Base-by-base conservation (phyloP, 2,888 invertebrate species). In the Agrochola circellaris region DNA sequence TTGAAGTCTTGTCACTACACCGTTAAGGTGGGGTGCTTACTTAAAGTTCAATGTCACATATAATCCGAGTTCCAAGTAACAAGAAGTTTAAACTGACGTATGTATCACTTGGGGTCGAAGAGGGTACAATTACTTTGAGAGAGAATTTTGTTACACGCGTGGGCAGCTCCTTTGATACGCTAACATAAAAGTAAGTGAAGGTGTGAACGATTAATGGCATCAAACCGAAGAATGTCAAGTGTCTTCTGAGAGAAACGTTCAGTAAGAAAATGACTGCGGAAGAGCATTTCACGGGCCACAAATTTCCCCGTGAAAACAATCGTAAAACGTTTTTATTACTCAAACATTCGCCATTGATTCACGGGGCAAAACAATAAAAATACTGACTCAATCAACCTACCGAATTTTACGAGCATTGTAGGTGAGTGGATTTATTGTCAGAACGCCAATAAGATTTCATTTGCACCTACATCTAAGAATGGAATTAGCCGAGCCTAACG, bases 311-410 rank as follows among this genome's bases (percentile, higher is more conserved):
- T 95, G 96, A 96, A 96, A 96, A 95, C 96, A 96, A 96, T 96
- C 96, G 95, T 96, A 96, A 96, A 96, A 94, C 91, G 91, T 84
- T 95, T 96, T 96, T 96, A 96, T 95, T 95, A 94, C 96, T 94
- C 93, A 92, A 96, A 96, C 96, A 96, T 96, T 95, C 95, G 89
- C 96, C 95, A 96, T 96, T 96, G 96, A 96, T 96, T 96, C 96
- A 94, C 95, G 93, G 93, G 91, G 93, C 94, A 90, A 93, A 95
- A 96, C 95, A 96, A 96, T 96, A 96, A 96, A 96, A 96, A 96
- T 96, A 96, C 96, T 95, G 95, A 95, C 96, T 96, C 96, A 96
- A 96, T 96, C 96, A 96, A 96, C 94, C 94, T 93, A 92, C 94
- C 91, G 90, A 93, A 94, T 93, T 96, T 96, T 96, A 96, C 94